Evolutionary conservation across 2,888 invertebrate genomes (phyloP).

Genomic region (Eremobia ochroleuca): DNA sequence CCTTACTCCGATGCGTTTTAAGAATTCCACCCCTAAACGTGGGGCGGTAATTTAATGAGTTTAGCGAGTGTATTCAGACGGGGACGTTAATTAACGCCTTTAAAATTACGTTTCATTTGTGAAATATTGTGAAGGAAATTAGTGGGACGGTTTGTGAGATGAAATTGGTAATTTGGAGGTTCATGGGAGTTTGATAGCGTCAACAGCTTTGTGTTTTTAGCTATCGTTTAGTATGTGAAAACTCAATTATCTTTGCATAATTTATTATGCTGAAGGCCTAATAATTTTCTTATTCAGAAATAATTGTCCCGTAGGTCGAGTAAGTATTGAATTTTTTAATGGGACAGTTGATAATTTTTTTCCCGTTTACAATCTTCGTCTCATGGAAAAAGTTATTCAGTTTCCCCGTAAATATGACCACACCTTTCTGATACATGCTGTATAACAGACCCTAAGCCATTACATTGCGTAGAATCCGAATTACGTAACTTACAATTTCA

Average conservation of each 20-base stretch:
- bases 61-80: constrained; percentile 71
- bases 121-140: constrained; percentile 65
- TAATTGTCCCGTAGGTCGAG: too few relatives aligned
- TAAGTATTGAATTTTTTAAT: too few relatives aligned
- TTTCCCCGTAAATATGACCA: background rate
- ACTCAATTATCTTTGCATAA: constrained; percentile 20
- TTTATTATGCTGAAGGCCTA: background rate
- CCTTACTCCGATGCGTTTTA: constrained; percentile 69
- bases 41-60: constrained; percentile 75
- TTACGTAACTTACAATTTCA: constrained; percentile 2
- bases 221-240: background rate
- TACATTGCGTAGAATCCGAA: background rate
- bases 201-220: constrained; percentile 21
- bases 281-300: too few relatives aligned
- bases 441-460: background rate
- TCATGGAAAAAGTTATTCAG: background rate
- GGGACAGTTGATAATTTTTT: too few relatives aligned
- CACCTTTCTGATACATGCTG: background rate
- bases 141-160: constrained; percentile 41
- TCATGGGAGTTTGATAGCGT: constrained; percentile 13
- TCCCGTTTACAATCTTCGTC: background rate
- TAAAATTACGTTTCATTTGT: constrained; percentile 72
- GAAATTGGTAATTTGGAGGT: constrained; percentile 38
- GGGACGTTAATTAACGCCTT: constrained; percentile 73
- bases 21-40: constrained; percentile 77